A percentile compares a stretch with the other conserved stretches of the same genome.
These are phyloP conservation scores for Amphiura filiformis DNA, from an alignment of 35 echinoderm and acorn worm genomes.

Conservation along the genomic window DNA sequence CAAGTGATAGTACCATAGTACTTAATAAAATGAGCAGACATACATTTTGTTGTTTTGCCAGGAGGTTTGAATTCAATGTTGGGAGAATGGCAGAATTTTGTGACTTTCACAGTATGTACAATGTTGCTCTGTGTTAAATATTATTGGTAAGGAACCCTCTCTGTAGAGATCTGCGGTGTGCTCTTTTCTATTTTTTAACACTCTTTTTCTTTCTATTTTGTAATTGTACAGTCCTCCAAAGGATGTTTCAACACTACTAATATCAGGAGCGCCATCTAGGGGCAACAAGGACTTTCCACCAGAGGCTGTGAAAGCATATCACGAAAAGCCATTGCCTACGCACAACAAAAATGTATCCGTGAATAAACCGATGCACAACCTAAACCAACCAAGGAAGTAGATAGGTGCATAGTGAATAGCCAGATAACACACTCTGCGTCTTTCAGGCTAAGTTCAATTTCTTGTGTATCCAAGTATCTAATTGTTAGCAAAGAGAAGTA, in stretches of 20 bases:
- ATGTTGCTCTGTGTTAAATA: too few relatives aligned
- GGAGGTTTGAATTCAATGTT: too few relatives aligned
- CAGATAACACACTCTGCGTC: background rate
- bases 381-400: constrained; percentile 36
- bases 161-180: too few relatives aligned
- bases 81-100: too few relatives aligned
- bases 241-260: constrained; percentile 49
- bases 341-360: constrained; percentile 53
- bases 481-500: background rate
- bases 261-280: constrained; percentile 75
- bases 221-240: constrained; percentile 47
- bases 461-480: background rate
- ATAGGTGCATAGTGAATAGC: background rate
- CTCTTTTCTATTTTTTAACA: background rate
- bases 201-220: background rate
- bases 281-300: constrained; percentile 95
- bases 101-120: too few relatives aligned
- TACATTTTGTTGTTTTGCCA: too few relatives aligned
- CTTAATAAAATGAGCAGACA: too few relatives aligned
- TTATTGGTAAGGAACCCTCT: too few relatives aligned
- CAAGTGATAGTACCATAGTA: too few relatives aligned
- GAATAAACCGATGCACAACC: background rate
- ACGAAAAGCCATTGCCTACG: constrained; percentile 78
- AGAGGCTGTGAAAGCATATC: constrained; percentile 70
- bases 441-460: background rate